phyloP scores from a whole-genome alignment of 2,797 vertebrate species.

The Sebastes hopkinsi region DNA sequence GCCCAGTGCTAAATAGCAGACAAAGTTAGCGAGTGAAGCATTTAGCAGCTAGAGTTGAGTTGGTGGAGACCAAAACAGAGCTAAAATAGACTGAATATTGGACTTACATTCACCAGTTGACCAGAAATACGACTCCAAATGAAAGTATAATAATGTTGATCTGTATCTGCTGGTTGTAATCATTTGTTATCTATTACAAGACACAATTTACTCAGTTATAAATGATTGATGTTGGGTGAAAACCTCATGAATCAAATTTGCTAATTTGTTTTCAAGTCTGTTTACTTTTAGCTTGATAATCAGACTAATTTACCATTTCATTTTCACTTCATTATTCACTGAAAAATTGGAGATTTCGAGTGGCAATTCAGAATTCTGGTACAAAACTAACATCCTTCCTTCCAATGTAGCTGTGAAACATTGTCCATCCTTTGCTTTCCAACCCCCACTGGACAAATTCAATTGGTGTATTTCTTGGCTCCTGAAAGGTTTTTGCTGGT shows the following conservation, averaged over 20 bases:
- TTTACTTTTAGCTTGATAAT: background rate
- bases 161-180: background rate
- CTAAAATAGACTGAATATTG: background rate
- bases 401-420: background rate
- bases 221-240: background rate
- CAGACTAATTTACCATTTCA: background rate
- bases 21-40: background rate
- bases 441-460: background rate
- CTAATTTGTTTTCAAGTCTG: background rate
- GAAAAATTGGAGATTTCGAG: background rate
- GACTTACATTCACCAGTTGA: background rate
- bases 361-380: background rate
- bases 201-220: background rate
- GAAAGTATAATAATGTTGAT: background rate
- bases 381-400: background rate
- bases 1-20: background rate
- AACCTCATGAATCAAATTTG: background rate
- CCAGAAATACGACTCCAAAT: background rate
- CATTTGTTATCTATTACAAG: background rate
- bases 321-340: background rate
- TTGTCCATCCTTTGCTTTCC: background rate
- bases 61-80: background rate
- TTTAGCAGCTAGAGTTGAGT: background rate
- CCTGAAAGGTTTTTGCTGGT: background rate
- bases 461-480: background rate